Conservation (phyloP, 2,888 invertebrate genomes). For the Drosophila aldrichi region DNA sequence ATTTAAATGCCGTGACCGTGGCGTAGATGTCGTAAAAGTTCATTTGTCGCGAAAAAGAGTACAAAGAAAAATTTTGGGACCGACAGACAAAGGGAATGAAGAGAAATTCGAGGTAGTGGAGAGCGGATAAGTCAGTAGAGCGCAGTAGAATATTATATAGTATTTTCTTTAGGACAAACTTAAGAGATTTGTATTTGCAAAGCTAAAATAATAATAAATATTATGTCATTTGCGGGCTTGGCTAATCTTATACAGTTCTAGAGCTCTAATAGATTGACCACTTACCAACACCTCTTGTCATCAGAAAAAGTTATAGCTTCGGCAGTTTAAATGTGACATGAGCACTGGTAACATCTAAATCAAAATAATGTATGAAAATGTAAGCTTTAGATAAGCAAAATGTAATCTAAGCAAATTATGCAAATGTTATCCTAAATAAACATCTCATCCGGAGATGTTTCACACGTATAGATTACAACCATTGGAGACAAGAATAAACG, state of each 20-base stretch:
- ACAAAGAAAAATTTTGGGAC: neutral
- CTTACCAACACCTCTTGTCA: neutral
- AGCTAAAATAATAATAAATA: neutral
- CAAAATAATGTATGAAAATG: neutral
- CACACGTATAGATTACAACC: neutral
- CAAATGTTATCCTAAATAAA: neutral
- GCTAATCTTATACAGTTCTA: no score
- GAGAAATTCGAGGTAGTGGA: neutral
- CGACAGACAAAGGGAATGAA: neutral
- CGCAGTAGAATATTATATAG: no score
- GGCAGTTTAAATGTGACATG: neutral
- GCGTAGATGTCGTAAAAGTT: neutral
- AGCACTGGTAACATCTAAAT: neutral
- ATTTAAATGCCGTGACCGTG: neutral
- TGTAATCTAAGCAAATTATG: neutral
- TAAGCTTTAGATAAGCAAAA: neutral
- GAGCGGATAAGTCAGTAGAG: no score
- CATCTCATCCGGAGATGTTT: neutral
- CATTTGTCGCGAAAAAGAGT: neutral
- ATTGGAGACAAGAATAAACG: neutral
- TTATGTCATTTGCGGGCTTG: neutral
- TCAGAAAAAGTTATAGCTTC: neutral
- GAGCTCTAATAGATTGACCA: neutral
- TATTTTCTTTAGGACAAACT: no score
- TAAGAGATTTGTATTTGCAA: no score